These are phyloP conservation scores for Sapayoa aenigma DNA, from an alignment of 2,113 vertebrate genomes.

Conservation along the genomic window DNA sequence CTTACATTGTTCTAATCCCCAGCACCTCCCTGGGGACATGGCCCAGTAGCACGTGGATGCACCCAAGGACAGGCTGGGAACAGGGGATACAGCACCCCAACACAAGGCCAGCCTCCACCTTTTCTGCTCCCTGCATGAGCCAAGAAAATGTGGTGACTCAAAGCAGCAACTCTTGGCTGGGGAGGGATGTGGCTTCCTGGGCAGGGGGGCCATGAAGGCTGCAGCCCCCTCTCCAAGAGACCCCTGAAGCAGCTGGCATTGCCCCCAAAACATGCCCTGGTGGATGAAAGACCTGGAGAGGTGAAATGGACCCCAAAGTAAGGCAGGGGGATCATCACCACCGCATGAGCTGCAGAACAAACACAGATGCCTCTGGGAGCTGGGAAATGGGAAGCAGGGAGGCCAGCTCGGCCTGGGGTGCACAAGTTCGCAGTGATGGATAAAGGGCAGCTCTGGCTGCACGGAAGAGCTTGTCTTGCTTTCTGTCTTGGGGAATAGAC, in stretches of 20 bases:
- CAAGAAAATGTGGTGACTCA: neutral
- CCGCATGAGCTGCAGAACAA: neutral
- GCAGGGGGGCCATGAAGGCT: neutral
- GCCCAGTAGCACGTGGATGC: neutral
- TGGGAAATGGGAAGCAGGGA: neutral
- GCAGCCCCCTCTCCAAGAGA: neutral
- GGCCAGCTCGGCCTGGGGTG: rapidly evolving
- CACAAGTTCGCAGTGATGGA: neutral
- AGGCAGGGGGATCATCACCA: neutral
- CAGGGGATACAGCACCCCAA: neutral
- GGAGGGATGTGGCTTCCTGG: neutral
- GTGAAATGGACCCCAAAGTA: neutral
- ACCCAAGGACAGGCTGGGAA: neutral
- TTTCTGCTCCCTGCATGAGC: neutral
- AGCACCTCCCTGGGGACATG: rapidly evolving
- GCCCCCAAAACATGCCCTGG: rapidly evolving
- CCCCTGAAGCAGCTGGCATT: neutral
- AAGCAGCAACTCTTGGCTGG: neutral
- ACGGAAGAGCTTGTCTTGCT: neutral
- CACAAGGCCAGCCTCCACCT: neutral
- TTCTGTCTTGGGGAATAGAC: neutral
- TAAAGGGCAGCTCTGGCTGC: neutral
- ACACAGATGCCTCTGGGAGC: neutral
- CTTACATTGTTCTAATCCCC: neutral
- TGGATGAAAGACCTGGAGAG: neutral